Base-by-base conservation (phyloP, 2,113 vertebrate species). In the Bufo bufo region DNA sequence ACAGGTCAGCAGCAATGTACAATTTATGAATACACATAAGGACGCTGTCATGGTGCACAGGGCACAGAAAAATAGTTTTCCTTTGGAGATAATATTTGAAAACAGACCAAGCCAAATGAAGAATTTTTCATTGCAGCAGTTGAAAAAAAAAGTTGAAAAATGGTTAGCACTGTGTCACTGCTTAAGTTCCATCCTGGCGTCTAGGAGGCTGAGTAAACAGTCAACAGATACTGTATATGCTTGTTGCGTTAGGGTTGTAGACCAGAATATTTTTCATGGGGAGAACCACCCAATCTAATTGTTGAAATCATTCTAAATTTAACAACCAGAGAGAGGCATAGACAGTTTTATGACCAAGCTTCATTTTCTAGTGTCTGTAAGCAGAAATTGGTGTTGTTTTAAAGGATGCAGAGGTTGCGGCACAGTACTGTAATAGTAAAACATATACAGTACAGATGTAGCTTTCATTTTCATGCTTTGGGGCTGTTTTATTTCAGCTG, bases 11-110 rank as follows among this genome's bases (percentile, higher is more conserved):
- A 43, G 23, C 43, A 47, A 63, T 61, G 74, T 33, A 52, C n/a
- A 63, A 79, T 86, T 86, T 86, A 86, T 54, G 45, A 66, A 43
- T 59, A 66, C 16, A 79, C 43, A 86, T 50, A 78, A 63, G 20
- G 52, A 66, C n/a, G 47, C 59, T 86, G 85, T 86, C 75, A 79
- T 23, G 47, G 59, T 78, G 74, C 63, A 17, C 65, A 66, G 45
- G 66, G 59, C 50, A 50, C 50, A 23, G n/a, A 33, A 77, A 66
- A 77, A 66, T 47, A 66, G 43, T 86, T 65, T 78, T 66, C 58
- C 61, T 66, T 77, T 61, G 43, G 56, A 63, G 6, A 77, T 49
- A 74, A 86, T 86, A 77, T 66, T 54, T 77, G 74, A 9, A 66
- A 86, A 54, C 1, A 66, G 59, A 63, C 11, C 45, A 56, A 75